Percentiles rank a stretch among this genome's conserved stretches.
These are phyloP conservation scores for Serranus cabrilla DNA, from an alignment of 2,797 vertebrate species.

Conservation along the genomic window DNA sequence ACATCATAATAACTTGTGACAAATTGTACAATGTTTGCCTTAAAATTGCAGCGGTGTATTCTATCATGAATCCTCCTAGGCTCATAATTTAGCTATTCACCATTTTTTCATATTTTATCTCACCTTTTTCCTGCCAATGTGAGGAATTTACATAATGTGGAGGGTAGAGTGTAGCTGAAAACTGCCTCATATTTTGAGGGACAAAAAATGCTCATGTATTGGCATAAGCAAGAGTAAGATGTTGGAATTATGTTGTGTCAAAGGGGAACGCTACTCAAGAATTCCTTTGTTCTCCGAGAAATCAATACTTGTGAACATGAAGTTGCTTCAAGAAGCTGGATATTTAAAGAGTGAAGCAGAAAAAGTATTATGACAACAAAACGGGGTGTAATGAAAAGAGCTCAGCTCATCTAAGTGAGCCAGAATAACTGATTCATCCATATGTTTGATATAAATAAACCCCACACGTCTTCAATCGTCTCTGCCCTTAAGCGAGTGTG, in stretches of 20 bases:
- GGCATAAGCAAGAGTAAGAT: constrained; percentile 11
- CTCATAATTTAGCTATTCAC: constrained; percentile 3
- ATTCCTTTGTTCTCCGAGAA: constrained; percentile 56
- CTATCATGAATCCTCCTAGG: constrained; percentile 7
- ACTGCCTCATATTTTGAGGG: constrained; percentile 8
- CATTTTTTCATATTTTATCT: constrained; percentile 11
- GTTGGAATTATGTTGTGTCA: constrained; percentile 32
- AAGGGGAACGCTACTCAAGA: constrained; percentile 40
- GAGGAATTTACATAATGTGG: constrained; percentile 1
- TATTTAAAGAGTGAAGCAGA: constrained; percentile 21
- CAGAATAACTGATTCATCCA: constrained; percentile 42
- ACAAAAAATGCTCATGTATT: not conserved
- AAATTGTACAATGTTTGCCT: constrained; percentile 22
- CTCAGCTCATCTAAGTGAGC: constrained; percentile 18
- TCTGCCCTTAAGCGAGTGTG: constrained; percentile 53
- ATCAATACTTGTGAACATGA: constrained; percentile 58
- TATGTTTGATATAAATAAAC: constrained; percentile 58
- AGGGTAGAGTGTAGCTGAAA: not conserved
- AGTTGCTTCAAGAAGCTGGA: constrained; percentile 19
- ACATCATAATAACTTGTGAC: constrained; percentile 16
- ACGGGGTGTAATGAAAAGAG: not conserved
- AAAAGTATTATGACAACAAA: constrained; percentile 26
- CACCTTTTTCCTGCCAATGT: not conserved
- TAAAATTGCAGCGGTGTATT: constrained; percentile 7
- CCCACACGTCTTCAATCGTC: constrained; percentile 32